Evolutionary conservation across 2,888 invertebrate species (phyloP), one percentile per base, ranked within the genome.

Genomic region (Trichopoda pennipes): DNA sequence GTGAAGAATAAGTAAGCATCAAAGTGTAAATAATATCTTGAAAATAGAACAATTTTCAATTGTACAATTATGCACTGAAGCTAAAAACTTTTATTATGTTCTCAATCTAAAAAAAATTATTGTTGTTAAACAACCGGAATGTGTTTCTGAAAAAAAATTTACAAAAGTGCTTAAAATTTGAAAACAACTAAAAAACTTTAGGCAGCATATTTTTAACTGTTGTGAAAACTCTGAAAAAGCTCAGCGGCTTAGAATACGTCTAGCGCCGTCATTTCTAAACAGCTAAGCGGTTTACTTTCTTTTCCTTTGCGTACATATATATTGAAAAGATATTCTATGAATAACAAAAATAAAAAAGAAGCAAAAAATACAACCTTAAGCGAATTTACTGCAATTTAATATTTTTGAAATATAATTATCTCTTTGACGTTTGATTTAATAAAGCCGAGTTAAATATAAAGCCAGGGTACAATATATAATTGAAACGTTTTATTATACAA

Each of bases 231-330:
- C 2, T 28, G 16, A 4, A 47, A 19, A 51, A 12, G 2, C 12
- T 10, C 14, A 38, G 28, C 70, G 77, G 77, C 77, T 38, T 21
- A 6, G 0, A 28, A 70, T 38, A 28, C 19, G 6, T 42, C 2
- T 51, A 23, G 28, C 69, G 63, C n/a, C 79, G 73, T 9, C 14
- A 28, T 55, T 23, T 12, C n/a, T 28, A 19, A 17, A 16, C 44
- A 53, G 60, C 49, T 61, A 14, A 68, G 68, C 42, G 21, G 35
- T 61, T 49, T 28, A 61, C 47, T 35, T 56, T 70, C 44, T 49
- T 42, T 16, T 14, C 23, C 14, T 72, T 66, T 66, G 53, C 51
- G 28, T 28, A 28, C 28, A 28, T 28, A 63, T 56, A 53, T 72
- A 64, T 42, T 28, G 23, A 53, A 64, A 12, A 35, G 14, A 21